These are phyloP conservation scores for Drosophila asahinai DNA, from an alignment of 1,140 invertebrate genomes.

Conservation along the genomic window DNA sequence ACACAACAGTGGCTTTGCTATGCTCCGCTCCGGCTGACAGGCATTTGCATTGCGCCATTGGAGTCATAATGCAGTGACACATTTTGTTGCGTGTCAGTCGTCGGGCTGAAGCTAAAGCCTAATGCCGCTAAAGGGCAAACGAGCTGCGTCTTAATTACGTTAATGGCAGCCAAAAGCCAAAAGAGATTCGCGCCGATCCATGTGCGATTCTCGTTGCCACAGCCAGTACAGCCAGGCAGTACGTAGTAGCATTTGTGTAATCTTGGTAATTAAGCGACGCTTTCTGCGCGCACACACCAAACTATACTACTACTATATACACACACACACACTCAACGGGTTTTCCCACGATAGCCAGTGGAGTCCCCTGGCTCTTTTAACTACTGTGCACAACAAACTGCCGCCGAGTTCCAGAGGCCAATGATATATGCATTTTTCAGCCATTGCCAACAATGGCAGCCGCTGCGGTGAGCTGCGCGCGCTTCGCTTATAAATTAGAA, in stretches of 20 bases:
- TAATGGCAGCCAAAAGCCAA: slow-evolving; percentile 65
- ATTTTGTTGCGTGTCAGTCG: slow-evolving; percentile 55
- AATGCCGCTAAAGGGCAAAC: slow-evolving; percentile 70
- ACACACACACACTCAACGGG: slow-evolving; percentile 47
- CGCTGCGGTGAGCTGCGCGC: slow-evolving; percentile 58
- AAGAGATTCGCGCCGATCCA: slow-evolving; percentile 51
- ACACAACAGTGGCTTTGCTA: slow-evolving; percentile 29
- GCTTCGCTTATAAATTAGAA: slow-evolving; percentile 78
- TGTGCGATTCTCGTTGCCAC: slow-evolving; percentile 71
- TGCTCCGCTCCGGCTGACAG: slow-evolving; percentile 46
- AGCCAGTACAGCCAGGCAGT: background rate
- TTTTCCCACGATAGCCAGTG: slow-evolving; percentile 75
- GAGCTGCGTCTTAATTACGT: slow-evolving; percentile 75
- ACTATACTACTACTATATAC: background rate
- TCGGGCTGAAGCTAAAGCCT: slow-evolving; percentile 2
- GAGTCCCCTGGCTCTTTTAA: slow-evolving; percentile 37
- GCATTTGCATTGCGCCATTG: slow-evolving; percentile 75
- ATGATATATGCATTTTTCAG: slow-evolving; percentile 82
- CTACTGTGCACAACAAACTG: slow-evolving; percentile 79
- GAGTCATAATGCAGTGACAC: slow-evolving; percentile 76
- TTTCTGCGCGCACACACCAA: slow-evolving; percentile 32
- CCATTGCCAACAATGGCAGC: slow-evolving; percentile 36
- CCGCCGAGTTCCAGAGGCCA: slow-evolving; percentile 75
- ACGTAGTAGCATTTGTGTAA: slow-evolving; percentile 71
- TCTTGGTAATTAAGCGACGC: slow-evolving; percentile 78